phyloP scores from a whole-genome alignment of 1,140 invertebrate species.

The Yoshiicerus persimilis region DNA sequence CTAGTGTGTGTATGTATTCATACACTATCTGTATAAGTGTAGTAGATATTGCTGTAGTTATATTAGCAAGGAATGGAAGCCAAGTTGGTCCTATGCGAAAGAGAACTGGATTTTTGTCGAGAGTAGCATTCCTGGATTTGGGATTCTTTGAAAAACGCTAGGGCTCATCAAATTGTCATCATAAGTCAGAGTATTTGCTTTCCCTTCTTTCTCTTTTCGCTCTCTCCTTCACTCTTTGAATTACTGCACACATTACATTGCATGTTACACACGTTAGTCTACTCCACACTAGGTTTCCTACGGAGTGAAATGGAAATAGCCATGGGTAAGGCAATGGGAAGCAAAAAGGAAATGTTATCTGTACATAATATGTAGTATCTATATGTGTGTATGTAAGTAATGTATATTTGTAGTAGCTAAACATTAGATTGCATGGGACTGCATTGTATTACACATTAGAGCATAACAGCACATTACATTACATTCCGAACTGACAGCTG shows the following conservation, averaged over 20 bases:
- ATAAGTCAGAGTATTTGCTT: conserved; percentile 25
- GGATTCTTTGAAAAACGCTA: not conserved
- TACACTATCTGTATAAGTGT: not conserved
- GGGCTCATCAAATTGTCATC: conserved; percentile 35
- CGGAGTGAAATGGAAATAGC: not conserved
- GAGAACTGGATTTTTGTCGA: conserved; percentile 22
- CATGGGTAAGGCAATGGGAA: not conserved
- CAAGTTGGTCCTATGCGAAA: not conserved
- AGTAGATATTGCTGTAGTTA: not conserved
- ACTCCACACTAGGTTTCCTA: not conserved
- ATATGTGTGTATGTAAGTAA: not conserved
- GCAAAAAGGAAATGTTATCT: not conserved
- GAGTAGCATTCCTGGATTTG: conserved; percentile 22
- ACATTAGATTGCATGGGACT: not conserved
- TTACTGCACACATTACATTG: conserved; percentile 2
- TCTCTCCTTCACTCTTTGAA: conserved; percentile 3
- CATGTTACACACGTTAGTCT: not conserved
- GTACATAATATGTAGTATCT: not conserved
- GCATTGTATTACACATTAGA: not conserved
- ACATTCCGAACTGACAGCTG: conserved; percentile 23
- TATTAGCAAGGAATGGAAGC: not conserved
- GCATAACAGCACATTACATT: not conserved
- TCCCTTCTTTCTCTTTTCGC: not conserved
- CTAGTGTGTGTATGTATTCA: not conserved
- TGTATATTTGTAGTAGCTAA: not conserved